Percentiles rank a stretch among this genome's conserved stretches.
Conservation (phyloP, 1,140 invertebrate species). For the Orius insidiosus region DNA sequence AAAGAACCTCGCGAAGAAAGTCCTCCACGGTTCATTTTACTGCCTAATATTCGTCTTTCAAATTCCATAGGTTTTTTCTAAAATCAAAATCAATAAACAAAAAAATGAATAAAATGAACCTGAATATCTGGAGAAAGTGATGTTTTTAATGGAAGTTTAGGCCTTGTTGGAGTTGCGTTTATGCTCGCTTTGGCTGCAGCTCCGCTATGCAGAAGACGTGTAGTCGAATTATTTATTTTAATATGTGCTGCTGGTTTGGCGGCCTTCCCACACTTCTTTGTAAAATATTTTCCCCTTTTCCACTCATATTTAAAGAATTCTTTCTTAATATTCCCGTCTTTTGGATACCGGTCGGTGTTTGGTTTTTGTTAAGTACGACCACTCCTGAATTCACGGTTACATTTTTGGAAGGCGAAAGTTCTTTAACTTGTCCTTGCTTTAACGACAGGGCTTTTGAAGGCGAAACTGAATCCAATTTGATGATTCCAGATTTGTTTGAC, state of each 20-base stretch:
- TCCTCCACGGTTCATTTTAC: constrained; percentile 19
- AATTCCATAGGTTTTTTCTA: neutral
- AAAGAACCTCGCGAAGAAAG: constrained; percentile 16
- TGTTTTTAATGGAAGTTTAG: neutral
- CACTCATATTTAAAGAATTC: neutral
- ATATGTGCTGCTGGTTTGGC: constrained; percentile 3
- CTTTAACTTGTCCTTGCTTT: constrained; percentile 11
- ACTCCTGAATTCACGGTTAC: neutral
- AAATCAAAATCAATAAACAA: too few relatives aligned
- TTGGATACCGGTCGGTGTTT: neutral
- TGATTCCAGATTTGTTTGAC: constrained; percentile 41
- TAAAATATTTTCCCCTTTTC: too few relatives aligned
- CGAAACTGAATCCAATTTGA: constrained; percentile 19
- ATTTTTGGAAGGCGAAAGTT: neutral
- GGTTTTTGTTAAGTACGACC: constrained; percentile 5
- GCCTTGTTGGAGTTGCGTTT: constrained; percentile 1
- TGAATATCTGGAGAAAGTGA: too few relatives aligned
- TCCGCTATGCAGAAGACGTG: constrained; percentile 1
- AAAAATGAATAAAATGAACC: too few relatives aligned
- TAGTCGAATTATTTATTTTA: constrained; percentile 6
- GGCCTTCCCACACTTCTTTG: neutral
- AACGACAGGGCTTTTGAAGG: constrained; percentile 16
- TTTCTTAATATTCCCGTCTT: constrained; percentile 13
- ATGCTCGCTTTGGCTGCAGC: too few relatives aligned
- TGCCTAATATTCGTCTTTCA: constrained; percentile 3